These are phyloP conservation scores for Liodrosophila aerea DNA, from an alignment of 2,888 invertebrate species.

Conservation along the genomic window DNA sequence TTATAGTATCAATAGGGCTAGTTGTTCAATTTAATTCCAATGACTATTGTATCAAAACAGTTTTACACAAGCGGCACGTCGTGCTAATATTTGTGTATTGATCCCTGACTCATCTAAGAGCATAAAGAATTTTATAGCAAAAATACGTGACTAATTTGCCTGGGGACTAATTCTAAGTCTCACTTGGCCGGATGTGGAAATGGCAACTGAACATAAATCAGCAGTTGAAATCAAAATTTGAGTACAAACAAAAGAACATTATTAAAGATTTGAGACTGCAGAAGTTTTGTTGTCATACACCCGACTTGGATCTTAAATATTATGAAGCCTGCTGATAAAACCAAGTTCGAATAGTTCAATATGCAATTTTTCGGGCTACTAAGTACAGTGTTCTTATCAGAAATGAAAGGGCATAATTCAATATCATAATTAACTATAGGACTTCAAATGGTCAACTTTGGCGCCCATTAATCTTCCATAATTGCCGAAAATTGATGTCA, in stretches of 20 bases:
- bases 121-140: constrained; percentile 45
- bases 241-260: background rate
- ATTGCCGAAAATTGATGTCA: constrained; percentile 74
- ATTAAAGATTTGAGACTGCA: background rate
- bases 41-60: constrained; percentile 8
- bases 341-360: constrained; percentile 28
- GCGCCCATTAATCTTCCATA: constrained; percentile 74
- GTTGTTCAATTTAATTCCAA: constrained; percentile 3
- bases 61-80: constrained; percentile 38
- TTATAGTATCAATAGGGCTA: no score
- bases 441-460: constrained; percentile 51
- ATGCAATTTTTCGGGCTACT: constrained; percentile 52
- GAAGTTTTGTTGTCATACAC: no score
- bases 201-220: constrained; percentile 41
- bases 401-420: constrained; percentile 41
- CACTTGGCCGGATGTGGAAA: constrained; percentile 51
- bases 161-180: constrained; percentile 17
- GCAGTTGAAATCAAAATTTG: constrained; percentile 12
- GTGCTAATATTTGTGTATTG: constrained; percentile 11
- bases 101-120: constrained; percentile 53
- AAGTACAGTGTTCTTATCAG: constrained; percentile 37
- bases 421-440: constrained; percentile 53
- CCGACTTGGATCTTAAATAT: background rate
- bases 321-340: constrained; percentile 7
- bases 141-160: constrained; percentile 69